Evolutionary conservation across 2,113 vertebrate species (phyloP), one percentile per base, ranked within the genome.

Genomic region (Crypturellus undulatus): DNA sequence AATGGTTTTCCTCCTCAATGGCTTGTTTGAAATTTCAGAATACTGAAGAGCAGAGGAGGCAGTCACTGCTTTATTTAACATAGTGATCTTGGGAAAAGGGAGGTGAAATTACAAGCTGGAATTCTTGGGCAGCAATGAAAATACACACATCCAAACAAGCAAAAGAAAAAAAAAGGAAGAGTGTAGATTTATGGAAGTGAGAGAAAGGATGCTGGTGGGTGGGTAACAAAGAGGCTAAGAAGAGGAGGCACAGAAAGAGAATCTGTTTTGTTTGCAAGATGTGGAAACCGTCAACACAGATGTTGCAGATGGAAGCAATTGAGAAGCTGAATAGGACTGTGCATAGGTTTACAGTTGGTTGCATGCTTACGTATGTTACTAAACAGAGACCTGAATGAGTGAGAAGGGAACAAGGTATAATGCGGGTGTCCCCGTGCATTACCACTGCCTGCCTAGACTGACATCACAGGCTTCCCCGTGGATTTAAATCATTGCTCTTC

Each of bases 221-320:
- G 80, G 78, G 85, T 85, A 86, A 93, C 58, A 79, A 86, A 84
- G 78, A 71, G 42, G 70, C 77, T 72, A 83, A 72, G 87, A 80
- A 77, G 60, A 91, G 67, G 68, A 92, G 76, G 77, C 45, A 62
- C 60, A 63, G 87, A 93, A 79, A 90, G 93, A 92, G 58, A 93
- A 81, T 93, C 92, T 94, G 93, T 96, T 94, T 52, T 93, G 65
- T 96, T 96, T 93, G 65, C 73, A 89, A 94, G 90, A 94, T 94
- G 86, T 96, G 83, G 84, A 68, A 97, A 86, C 81, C 83, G 72
- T 95, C 94, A 94, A 90, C 93, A 95, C 87, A 93, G 94, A 94
- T 94, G 90, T 90, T 95, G 89, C 85, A 89, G 68, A 83, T 71
- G 86, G 87, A 94, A 91, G 89, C 56, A 63, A 47, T 51, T 82